These are phyloP conservation scores for Botia almorhae DNA, from an alignment of 2,797 vertebrate genomes.

Conservation along the genomic window DNA sequence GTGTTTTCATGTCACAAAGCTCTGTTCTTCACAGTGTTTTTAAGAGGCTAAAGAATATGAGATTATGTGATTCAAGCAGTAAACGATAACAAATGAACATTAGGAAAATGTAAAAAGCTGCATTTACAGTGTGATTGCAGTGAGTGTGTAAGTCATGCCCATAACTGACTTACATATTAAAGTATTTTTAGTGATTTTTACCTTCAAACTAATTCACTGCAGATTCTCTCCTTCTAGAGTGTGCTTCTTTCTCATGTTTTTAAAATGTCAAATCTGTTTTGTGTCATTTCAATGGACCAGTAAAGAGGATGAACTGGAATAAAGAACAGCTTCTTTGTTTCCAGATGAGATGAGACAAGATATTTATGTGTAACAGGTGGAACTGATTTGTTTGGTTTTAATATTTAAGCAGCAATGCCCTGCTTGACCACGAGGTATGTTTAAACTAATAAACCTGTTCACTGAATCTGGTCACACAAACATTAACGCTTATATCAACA, in stretches of 20 bases:
- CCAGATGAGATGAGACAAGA: constrained; percentile 2
- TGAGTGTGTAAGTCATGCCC: not conserved
- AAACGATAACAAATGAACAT: not conserved
- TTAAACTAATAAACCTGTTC: constrained; percentile 18
- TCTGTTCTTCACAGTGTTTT: not conserved
- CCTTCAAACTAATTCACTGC: too few relatives aligned
- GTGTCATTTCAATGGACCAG: constrained; percentile 14
- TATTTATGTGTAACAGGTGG: constrained; percentile 17
- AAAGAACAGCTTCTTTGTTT: not conserved
- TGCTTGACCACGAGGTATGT: constrained; percentile 9
- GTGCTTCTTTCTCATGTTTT: too few relatives aligned
- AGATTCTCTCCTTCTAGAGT: too few relatives aligned
- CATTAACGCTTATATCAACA: not conserved
- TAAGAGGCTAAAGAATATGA: not conserved
- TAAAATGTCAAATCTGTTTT: not conserved
- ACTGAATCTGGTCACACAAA: constrained; percentile 22
- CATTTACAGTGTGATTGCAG: not conserved
- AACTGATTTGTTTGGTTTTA: constrained; percentile 17
- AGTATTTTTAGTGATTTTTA: constrained; percentile 4
- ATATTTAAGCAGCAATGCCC: not conserved
- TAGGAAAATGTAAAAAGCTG: not conserved
- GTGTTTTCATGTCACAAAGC: not conserved
- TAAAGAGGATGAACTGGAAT: not conserved
- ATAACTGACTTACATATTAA: not conserved
- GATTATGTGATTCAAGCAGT: not conserved